A percentile compares a stretch with the other conserved stretches of the same genome.
These are phyloP conservation scores for Psittacula echo DNA, from an alignment of 2,797 vertebrate genomes.

Conservation along the genomic window DNA sequence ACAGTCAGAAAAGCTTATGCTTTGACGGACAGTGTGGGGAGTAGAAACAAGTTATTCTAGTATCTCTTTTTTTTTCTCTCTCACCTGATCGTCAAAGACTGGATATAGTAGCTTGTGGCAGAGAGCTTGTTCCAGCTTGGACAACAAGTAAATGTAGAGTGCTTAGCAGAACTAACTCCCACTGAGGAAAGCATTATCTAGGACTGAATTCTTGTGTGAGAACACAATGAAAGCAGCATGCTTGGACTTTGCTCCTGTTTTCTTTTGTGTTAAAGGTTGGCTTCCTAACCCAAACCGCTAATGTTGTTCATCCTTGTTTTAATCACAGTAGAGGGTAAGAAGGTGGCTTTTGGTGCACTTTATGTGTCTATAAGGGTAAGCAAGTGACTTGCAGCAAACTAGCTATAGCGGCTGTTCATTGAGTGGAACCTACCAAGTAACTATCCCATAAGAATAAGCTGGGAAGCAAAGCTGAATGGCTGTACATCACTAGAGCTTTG, in stretches of 20 bases:
- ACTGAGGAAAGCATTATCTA: background rate
- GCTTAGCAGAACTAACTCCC: constrained; percentile 10
- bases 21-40: rapidly evolving
- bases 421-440: background rate
- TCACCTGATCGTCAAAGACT: background rate
- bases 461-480: background rate
- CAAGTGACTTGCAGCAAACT: background rate
- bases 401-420: background rate
- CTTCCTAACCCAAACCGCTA: background rate
- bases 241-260: background rate
- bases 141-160: background rate
- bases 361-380: background rate
- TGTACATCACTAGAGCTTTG: background rate
- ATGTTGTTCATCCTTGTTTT: background rate
- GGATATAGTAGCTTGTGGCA: background rate
- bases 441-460: background rate
- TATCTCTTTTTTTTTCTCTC: background rate
- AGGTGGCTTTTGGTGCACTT: background rate
- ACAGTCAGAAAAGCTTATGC: background rate
- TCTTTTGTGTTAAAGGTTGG: background rate
- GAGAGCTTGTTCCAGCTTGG: background rate
- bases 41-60: background rate
- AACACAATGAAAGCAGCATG: background rate
- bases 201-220: background rate
- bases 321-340: background rate